Evolutionary conservation across 2,797 vertebrate genomes (phyloP), one percentile per base, ranked within the genome.

Genomic region (Sebastes iracundus): DNA sequence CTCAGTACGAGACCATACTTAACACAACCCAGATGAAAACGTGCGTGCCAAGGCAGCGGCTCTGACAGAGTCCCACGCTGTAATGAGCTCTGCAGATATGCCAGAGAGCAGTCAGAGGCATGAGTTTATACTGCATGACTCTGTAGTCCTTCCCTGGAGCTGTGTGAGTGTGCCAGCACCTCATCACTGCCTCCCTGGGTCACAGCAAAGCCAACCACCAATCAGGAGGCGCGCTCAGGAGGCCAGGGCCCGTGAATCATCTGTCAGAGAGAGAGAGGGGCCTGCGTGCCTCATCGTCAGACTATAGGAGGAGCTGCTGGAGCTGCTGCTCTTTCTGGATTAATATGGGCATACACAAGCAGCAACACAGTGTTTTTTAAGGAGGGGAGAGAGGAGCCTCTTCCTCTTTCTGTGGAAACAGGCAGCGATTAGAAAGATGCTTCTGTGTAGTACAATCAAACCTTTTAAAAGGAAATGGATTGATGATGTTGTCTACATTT

Each of bases 141-240:
- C 85, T 64, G 87, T 78, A 89, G 93, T 92, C 90, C 92, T 93
- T 93, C 92, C 94, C 94, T 90, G 92, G 86, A 92, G 93, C 91
- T 56, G 71, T 81, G 85, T 85, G 85, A 90, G 88, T 90, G 89
- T 92, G 90, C 90, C 91, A 91, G 78, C 88, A 82, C 87, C 91
- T 92, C 91, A 83, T 87, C 84, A 8, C 91, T 78, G 80, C 85
- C 79, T 92, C 86, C 75, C 79, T 85, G 88, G 93, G 92, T 93
- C 90, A 90, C 75, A 71, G 88, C 74, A 2, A 52, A 90, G 86
- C 91, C 83, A 68, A 66, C 55, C 78, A 80, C 94, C 94, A 94
- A 94, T 94, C 90, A 90, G 91, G 76, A 80, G 84, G 72, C 49
- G 1, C 46, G 79, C 77, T 84, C 76, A n/a, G 84, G 85, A 91